Evolutionary conservation across 2,888 invertebrate species (phyloP), one percentile per base, ranked within the genome.

Genomic region (Eledona agricola): DNA sequence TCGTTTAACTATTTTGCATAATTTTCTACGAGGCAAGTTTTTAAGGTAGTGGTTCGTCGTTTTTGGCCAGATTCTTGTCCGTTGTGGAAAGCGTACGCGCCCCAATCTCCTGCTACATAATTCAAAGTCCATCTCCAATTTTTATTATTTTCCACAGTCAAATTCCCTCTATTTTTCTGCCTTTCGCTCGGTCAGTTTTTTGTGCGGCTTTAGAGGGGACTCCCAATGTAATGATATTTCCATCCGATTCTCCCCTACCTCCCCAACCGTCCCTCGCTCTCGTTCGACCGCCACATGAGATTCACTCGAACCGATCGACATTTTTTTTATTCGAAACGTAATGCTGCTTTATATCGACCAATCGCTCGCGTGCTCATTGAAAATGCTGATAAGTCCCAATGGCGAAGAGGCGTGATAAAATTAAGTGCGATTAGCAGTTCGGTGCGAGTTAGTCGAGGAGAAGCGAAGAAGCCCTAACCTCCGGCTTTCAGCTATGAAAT

Each of bases 111-210:
- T 74, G 72, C 75, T 76, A 76, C 76, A 77, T 77, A 77, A 77
- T 77, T 77, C 77, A 77, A 75, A 75, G 75, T 76, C 76, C 76
- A 76, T 76, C 75, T 76, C 76, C 73, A 76, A 76, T 76, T 77
- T 77, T 76, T 76, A 76, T 77, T 76, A 76, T 76, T 76, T 76
- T 75, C 75, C 75, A 75, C 76, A 75, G 75, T 76, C 75, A 76
- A 77, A 76, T 77, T 76, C 75, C 72, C 75, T 75, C 74, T 75
- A 76, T 77, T 76, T 76, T 76, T 74, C 75, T 74, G 75, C 75
- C 74, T 76, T 74, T 76, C 75, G 75, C 72, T 74, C 75, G 73
- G 74, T 73, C 73, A 73, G 73, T 75, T 72, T 74, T 70, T 70
- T 69, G 66, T 65, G 63, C 60, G 70, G 72, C 70, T 73, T 71